Conservation (phyloP, 2,113 vertebrate species). For the Cynoglossus semilaevis region DNA sequence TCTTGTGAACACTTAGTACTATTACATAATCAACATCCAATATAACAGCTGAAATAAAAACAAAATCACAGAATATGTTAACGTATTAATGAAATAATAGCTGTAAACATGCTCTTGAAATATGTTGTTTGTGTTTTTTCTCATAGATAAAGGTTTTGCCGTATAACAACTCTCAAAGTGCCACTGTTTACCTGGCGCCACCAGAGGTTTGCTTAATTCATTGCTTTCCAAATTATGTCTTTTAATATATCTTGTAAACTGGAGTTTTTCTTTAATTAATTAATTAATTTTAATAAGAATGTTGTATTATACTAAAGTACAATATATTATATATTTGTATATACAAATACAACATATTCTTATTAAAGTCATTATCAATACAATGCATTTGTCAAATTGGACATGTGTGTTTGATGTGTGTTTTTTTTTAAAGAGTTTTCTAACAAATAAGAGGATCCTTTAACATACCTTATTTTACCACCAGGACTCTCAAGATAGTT, state of each 20-base stretch:
- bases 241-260: no score
- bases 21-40: no score
- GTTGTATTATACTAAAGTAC: no score
- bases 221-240: conserved; percentile 51
- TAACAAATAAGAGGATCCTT: neutral
- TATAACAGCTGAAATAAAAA: conserved; percentile 12
- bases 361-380: neutral
- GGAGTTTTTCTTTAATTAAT: no score
- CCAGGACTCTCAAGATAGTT: conserved; percentile 94
- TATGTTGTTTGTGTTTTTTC: conserved; percentile 66
- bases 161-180: conserved; percentile 78
- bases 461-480: conserved; percentile 12
- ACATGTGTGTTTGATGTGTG: conserved; percentile 3
- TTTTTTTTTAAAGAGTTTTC: neutral
- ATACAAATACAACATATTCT: no score
- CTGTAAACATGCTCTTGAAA: conserved; percentile 30
- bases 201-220: conserved; percentile 78
- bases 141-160: conserved; percentile 83
- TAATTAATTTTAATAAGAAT: no score
- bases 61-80: conserved; percentile 1
- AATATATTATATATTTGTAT: no score
- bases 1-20: no score
- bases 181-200: conserved; percentile 78
- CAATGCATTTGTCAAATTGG: neutral
- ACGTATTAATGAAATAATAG: no score